Conservation (phyloP, 2,888 invertebrate genomes). For the Rhagium mordax region DNA sequence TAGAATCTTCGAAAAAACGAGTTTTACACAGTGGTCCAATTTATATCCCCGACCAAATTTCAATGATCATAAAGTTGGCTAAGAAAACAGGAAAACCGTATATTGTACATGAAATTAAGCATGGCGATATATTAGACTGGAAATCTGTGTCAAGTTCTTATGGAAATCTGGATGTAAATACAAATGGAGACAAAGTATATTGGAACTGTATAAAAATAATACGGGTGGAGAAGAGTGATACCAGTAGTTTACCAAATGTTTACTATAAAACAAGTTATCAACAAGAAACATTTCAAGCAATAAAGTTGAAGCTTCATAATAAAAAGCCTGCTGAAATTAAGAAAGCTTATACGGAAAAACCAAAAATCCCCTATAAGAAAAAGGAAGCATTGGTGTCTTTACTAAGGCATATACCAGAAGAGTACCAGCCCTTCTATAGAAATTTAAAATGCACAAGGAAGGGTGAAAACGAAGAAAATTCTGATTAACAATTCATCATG, state of each 20-base stretch:
- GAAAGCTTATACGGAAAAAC: not conserved
- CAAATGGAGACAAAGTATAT: not conserved
- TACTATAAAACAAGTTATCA: not conserved
- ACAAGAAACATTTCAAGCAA: not conserved
- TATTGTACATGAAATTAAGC: not conserved
- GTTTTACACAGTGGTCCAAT: not conserved
- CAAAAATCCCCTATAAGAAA: not conserved
- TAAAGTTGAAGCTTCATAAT: not conserved
- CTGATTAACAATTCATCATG: not conserved
- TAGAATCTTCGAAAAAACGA: slow-evolving; percentile 34
- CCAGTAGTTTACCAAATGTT: not conserved
- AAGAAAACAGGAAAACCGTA: not conserved
- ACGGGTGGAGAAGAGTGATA: not conserved
- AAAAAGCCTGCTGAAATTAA: not conserved
- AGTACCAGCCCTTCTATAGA: not conserved
- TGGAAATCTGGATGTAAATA: not conserved
- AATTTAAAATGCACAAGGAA: not conserved
- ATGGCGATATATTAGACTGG: not conserved
- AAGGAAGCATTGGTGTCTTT: not conserved
- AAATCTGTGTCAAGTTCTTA: not conserved
- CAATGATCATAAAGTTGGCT: not conserved
- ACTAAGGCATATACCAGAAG: not conserved
- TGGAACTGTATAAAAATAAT: not conserved
- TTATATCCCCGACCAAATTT: not conserved
- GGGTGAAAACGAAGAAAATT: not conserved